A percentile compares a stretch with the other conserved stretches of the same genome.
Conservation (phyloP, 2,113 vertebrate species). For the Notarius lentiginosus region DNA sequence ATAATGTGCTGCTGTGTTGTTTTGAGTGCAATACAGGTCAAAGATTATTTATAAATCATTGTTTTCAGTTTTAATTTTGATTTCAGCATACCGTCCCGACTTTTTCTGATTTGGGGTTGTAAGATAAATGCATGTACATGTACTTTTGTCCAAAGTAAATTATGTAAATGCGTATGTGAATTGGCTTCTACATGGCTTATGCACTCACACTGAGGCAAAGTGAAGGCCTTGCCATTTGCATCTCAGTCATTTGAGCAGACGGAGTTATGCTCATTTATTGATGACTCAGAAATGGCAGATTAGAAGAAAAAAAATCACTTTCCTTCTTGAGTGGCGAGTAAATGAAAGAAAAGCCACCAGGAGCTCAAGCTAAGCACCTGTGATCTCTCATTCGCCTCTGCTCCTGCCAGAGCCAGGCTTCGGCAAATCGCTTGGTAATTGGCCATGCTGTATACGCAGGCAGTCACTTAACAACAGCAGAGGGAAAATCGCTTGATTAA, state of each 20-base stretch:
- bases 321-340: background rate
- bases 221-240: background rate
- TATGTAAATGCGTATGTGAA: no score
- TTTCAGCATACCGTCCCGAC: no score
- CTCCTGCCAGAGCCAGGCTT: conserved; percentile 26
- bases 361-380: conserved; percentile 1
- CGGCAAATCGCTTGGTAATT: conserved; percentile 46
- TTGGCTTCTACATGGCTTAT: background rate
- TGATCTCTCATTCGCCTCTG: background rate
- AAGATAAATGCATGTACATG: background rate
- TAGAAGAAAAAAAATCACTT: conserved; percentile 30
- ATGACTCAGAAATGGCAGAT: conserved; percentile 31
- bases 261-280: conserved; percentile 9
- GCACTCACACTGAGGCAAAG: background rate
- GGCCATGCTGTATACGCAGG: conserved; percentile 20
- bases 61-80: no score
- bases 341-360: conserved; percentile 28
- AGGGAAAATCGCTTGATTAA: conserved; percentile 48
- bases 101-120: no score
- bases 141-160: background rate
- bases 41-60: no score
- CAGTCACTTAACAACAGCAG: conserved; percentile 27
- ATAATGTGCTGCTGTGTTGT: no score
- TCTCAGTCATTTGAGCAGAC: background rate
- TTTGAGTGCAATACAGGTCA: no score